These are phyloP conservation scores for Paramormyrops hopkinsi DNA, from an alignment of 2,797 vertebrate species.

Conservation along the genomic window DNA sequence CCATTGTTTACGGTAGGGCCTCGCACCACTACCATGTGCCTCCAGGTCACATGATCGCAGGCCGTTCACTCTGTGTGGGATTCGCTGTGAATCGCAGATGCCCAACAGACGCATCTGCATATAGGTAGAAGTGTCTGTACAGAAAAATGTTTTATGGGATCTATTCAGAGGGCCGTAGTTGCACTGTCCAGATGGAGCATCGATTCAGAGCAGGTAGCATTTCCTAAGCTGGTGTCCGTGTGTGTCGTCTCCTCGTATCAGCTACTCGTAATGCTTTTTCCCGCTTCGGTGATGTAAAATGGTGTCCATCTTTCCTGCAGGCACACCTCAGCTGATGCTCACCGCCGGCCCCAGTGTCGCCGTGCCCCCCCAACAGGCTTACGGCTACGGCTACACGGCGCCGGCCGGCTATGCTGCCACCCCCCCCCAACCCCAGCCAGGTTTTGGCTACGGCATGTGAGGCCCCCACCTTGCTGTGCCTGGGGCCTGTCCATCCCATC, in stretches of 20 bases:
- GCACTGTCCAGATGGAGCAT: neutral
- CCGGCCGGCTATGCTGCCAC: constrained; percentile 76
- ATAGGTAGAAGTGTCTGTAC: neutral
- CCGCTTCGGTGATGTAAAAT: neutral
- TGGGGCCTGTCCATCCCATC: constrained; percentile 62
- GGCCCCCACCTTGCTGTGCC: constrained; percentile 38
- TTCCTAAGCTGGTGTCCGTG: neutral
- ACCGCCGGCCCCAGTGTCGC: constrained; percentile 91
- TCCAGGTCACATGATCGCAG: neutral
- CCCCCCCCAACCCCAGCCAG: constrained; percentile 77
- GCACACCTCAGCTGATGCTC: constrained; percentile 97
- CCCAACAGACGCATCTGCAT: neutral
- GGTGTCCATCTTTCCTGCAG: constrained; percentile 48
- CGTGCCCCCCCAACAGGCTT: constrained; percentile 91
- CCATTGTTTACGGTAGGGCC: constrained; percentile 95
- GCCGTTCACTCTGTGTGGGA: neutral
- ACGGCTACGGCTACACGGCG: constrained; percentile 88
- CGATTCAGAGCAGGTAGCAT: neutral
- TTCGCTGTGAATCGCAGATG: neutral
- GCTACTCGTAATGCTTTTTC: neutral
- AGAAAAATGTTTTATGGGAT: neutral
- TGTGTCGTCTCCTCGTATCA: too few relatives aligned
- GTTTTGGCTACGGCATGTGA: constrained; percentile 97
- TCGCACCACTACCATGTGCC: neutral
- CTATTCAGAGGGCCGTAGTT: neutral